A percentile compares a stretch with the other conserved stretches of the same genome.
phyloP scores from a whole-genome alignment of 1,140 invertebrate genomes.

The Drosophila nigrodunni region DNA sequence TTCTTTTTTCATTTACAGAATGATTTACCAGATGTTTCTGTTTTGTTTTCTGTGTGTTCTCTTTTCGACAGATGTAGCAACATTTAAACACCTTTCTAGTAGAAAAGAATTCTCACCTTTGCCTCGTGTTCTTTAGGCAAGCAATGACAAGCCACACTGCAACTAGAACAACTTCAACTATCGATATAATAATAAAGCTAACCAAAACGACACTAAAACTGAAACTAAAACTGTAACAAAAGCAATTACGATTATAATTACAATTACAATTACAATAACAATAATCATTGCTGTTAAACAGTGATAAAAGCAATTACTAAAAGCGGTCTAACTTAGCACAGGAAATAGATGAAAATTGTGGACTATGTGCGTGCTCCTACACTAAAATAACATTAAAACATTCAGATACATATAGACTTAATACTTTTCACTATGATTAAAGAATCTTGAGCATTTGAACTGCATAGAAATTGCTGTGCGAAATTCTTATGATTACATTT shows the following conservation, averaged over 20 bases:
- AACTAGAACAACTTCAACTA: conserved; percentile 28
- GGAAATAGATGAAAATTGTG: conserved; percentile 23
- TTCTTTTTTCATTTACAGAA: conserved; percentile 46
- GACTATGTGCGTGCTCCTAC: conserved; percentile 38
- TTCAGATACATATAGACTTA: conserved; percentile 12
- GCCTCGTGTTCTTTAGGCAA: conserved; percentile 69
- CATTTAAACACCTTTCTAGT: conserved; percentile 73
- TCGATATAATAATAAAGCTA: conserved; percentile 1
- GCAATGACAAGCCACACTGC: conserved; percentile 71
- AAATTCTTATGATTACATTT: conserved; percentile 29
- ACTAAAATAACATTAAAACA: conserved; percentile 7
- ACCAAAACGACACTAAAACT: no score
- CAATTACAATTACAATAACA: conserved; percentile 16
- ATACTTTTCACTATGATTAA: conserved; percentile 20
- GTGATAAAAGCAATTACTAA: conserved; percentile 3
- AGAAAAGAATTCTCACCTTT: conserved; percentile 64
- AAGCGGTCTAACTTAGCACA: conserved; percentile 15
- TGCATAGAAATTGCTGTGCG: conserved; percentile 29
- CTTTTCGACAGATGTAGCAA: conserved; percentile 76
- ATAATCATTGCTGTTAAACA: conserved; percentile 8
- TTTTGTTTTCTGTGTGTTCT: conserved; percentile 55
- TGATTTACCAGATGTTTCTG: conserved; percentile 58
- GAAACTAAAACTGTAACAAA: no score
- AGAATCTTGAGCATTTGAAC: conserved; percentile 44
- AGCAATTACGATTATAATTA: no score